Evolutionary conservation across 2,888 invertebrate genomes (phyloP), one percentile per base, ranked within the genome.

Genomic region (Alitta virens): DNA sequence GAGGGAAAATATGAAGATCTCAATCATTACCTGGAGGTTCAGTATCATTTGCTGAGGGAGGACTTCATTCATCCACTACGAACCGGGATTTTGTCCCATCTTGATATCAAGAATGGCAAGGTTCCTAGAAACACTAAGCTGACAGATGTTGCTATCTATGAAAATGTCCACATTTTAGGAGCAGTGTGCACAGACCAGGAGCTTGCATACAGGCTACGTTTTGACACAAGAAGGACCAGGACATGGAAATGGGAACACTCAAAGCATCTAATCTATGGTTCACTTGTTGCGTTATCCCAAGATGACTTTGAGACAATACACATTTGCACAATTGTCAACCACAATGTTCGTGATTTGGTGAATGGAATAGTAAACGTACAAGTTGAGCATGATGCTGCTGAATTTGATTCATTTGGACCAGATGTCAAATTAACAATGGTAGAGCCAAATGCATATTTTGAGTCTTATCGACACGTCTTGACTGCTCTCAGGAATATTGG

Each of bases 381-480:
- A n/a, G 75, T 75, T 64, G 72, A 57, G 1, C 55, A 60, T 0
- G 62, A 68, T 5, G 57, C 60, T n/a, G 18, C 68, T 3, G 14
- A 62, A 12, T 40, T 65, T 26, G 16, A 46, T 26, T 7, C 16
- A 25, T 2, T 25, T 3, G 33, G 14, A 2, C 33, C 54, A 9
- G 65, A 68, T 21, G 58, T 60, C 7, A 62, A 62, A n/a, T 76
- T 72, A 60, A 63, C 87, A 0, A 90, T 92, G 89, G 86, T 90
- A 1, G 91, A 92, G 77, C 88, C 90, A 57, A 88, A 87, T 56
- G 88, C 90, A 0, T 93, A 89, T 78, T 91, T 92, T 76, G 92
- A 92, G 74, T 90, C 92, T 0, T 92, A 92, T 75, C 85, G 88
- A 66, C 88, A 89, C 73, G 90, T 91, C 0, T 82, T 91, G 58